phyloP scores from a whole-genome alignment of 2,888 invertebrate genomes.

The Thymelicus sylvestris region DNA sequence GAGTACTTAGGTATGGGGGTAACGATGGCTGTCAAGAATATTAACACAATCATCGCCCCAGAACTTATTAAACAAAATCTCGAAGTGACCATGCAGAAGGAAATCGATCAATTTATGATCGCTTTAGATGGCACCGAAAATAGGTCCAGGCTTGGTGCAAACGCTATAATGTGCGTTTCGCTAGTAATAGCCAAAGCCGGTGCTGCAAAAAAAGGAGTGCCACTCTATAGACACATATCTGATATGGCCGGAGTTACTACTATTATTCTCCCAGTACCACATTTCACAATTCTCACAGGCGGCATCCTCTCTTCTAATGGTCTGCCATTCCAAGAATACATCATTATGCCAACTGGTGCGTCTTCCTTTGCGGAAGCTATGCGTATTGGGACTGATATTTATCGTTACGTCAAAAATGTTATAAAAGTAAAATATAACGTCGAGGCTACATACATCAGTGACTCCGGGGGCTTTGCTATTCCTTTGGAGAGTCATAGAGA shows the following conservation, averaged over 20 bases:
- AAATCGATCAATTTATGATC: constrained; percentile 94
- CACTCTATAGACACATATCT: constrained; percentile 96
- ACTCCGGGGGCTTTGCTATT: constrained; percentile 99
- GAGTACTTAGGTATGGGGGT: constrained; percentile 98
- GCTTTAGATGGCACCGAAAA: constrained; percentile 98
- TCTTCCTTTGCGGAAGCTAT: constrained; percentile 96
- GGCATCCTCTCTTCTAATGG: constrained; percentile 98
- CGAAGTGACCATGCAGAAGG: constrained; percentile 95
- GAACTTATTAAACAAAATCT: constrained; percentile 91
- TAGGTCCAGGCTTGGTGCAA: constrained; percentile 97
- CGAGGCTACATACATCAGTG: constrained; percentile 97
- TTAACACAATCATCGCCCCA: constrained; percentile 92
- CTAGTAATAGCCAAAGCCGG: constrained; percentile 98
- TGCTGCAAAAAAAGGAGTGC: constrained; percentile 95
- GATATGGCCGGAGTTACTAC: constrained; percentile 95
- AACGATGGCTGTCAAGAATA: constrained; percentile 93
- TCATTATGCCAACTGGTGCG: constrained; percentile 97
- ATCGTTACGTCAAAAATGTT: constrained; percentile 95
- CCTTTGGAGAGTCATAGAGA: constrained; percentile 98
- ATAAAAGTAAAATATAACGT: constrained; percentile 95
- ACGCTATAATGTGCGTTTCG: constrained; percentile 98
- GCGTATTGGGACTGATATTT: constrained; percentile 98
- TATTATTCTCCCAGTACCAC: constrained; percentile 97
- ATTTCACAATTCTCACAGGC: constrained; percentile 98
- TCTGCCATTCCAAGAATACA: constrained; percentile 97